Percentiles rank a stretch among this genome's conserved stretches.
Evolutionary conservation across 1,140 invertebrate species (phyloP).

Genomic region (Cydia fagiglandana): DNA sequence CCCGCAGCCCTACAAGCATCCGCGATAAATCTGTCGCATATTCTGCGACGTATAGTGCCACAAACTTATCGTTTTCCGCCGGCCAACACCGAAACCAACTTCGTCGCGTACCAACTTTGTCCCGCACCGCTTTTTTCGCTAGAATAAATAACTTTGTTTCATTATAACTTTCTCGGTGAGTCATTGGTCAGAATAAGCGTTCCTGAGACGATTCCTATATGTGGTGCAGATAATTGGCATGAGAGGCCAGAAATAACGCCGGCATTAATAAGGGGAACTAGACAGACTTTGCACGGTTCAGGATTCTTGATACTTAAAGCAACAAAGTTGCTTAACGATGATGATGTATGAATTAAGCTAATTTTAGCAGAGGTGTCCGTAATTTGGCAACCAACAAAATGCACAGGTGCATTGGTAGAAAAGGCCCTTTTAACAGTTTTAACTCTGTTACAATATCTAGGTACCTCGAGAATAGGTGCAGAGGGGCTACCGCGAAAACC

Average conservation of each 20-base stretch:
- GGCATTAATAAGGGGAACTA: constrained; percentile 45
- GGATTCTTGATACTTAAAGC: constrained; percentile 5
- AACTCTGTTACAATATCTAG: too few relatives aligned
- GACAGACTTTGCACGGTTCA: not conserved
- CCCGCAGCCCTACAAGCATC: constrained; percentile 54
- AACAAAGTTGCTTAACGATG: not conserved
- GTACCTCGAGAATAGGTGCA: too few relatives aligned
- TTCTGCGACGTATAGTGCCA: constrained; percentile 61
- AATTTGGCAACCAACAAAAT: not conserved
- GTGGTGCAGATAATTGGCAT: constrained; percentile 75
- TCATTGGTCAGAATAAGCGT: constrained; percentile 74
- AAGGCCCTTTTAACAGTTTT: too few relatives aligned
- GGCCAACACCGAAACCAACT: constrained; percentile 22
- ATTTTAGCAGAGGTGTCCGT: not conserved
- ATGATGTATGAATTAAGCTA: not conserved
- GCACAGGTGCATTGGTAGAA: too few relatives aligned
- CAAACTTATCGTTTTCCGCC: constrained; percentile 27
- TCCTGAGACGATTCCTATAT: constrained; percentile 52
- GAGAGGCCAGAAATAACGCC: constrained; percentile 67
- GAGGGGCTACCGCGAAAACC: too few relatives aligned
- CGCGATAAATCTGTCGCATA: constrained; percentile 78
- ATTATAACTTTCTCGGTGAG: constrained; percentile 71
- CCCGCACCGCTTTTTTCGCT: constrained; percentile 12
- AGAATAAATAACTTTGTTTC: constrained; percentile 27
- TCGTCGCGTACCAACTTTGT: constrained; percentile 15